Conservation (phyloP, 2,888 invertebrate species). For the Hartigia nigra region DNA sequence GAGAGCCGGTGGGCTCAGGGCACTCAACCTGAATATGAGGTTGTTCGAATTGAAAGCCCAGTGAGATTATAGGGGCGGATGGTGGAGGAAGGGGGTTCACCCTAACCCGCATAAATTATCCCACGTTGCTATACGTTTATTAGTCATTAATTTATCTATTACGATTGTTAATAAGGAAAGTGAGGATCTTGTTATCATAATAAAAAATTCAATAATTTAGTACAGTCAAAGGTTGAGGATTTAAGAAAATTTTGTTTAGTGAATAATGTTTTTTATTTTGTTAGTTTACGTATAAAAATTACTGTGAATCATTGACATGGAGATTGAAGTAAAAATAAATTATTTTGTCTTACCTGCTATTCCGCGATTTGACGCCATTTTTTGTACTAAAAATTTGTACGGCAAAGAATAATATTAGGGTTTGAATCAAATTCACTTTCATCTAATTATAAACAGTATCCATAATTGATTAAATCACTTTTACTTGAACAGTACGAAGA, state of each 20-base stretch:
- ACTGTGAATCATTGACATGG: background rate
- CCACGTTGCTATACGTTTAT: background rate
- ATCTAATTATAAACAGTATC: background rate
- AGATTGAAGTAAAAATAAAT: background rate
- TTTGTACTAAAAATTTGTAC: background rate
- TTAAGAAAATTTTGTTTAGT: too few species aligned
- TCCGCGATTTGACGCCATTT: background rate
- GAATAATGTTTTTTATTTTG: too few species aligned
- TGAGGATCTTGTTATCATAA: too few species aligned
- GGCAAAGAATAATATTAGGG: background rate
- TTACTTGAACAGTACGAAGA: background rate
- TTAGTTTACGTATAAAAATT: background rate
- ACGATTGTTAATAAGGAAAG: background rate
- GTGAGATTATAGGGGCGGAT: background rate
- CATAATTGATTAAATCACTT: background rate
- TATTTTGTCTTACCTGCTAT: slow-evolving; percentile 14
- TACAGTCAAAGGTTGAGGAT: too few species aligned
- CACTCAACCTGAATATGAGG: background rate
- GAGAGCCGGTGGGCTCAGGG: background rate
- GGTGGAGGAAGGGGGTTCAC: too few species aligned
- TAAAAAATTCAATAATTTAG: too few species aligned
- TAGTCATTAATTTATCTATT: background rate
- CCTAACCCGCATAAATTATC: background rate
- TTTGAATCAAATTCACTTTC: background rate
- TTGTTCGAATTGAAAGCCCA: background rate